These are phyloP conservation scores for Heliconius hortense DNA, from an alignment of 2,888 invertebrate species.

Conservation along the genomic window DNA sequence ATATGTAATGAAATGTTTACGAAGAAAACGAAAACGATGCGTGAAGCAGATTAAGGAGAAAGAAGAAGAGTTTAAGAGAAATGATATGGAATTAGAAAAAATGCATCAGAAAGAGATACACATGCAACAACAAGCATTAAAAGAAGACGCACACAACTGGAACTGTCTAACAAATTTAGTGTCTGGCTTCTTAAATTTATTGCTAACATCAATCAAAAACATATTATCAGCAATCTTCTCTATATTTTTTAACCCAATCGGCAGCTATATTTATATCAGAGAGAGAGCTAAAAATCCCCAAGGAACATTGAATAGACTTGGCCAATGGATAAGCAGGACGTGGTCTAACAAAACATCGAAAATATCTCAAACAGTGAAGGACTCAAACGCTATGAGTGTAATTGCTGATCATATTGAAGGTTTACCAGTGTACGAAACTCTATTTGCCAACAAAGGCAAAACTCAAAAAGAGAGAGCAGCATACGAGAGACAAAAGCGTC, in stretches of 20 bases:
- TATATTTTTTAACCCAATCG: conserved; percentile 49
- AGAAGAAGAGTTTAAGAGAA: conserved; percentile 43
- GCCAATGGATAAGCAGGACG: conserved; percentile 41
- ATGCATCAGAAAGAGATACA: conserved; percentile 40
- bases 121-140: conserved; percentile 44
- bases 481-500: conserved; percentile 42
- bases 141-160: conserved; percentile 41
- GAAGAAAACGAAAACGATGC: conserved; percentile 32
- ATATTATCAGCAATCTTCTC: conserved; percentile 41
- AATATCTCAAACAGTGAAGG: conserved; percentile 49
- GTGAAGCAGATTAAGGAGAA: conserved; percentile 40
- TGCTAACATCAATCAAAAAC: conserved; percentile 34
- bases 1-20: conserved; percentile 22
- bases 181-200: conserved; percentile 47
- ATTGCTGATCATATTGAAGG: conserved; percentile 52
- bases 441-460: conserved; percentile 50
- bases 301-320: conserved; percentile 45
- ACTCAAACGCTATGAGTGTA: conserved; percentile 51
- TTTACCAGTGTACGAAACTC: conserved; percentile 44
- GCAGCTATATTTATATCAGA: conserved; percentile 46
- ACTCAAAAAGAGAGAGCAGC: conserved; percentile 48
- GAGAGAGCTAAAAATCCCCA: conserved; percentile 46
- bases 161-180: conserved; percentile 50
- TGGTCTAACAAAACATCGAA: conserved; percentile 51
- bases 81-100: conserved; percentile 41